Conservation (phyloP, 2,888 invertebrate genomes). For the Leptothorax acervorum region DNA sequence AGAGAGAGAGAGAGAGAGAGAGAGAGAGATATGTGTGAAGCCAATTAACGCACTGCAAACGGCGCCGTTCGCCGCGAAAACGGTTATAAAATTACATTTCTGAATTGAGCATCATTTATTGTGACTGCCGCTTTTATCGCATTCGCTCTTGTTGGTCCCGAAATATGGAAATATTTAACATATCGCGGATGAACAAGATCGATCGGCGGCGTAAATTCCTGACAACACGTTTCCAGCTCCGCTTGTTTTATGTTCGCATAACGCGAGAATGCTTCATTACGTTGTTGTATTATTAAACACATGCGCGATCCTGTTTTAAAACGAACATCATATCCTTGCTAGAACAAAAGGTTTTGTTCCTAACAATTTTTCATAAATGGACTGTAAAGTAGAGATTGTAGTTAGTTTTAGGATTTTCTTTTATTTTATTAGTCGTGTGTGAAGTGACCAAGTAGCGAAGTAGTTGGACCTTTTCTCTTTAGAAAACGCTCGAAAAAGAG, state of each 20-base stretch:
- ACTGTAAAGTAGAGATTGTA: conserved; percentile 34
- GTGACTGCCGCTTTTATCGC: neutral
- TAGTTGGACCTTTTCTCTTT: neutral
- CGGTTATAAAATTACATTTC: neutral
- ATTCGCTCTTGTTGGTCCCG: neutral
- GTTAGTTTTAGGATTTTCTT: conserved; percentile 28
- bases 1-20: conserved; percentile 16
- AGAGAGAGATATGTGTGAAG: conserved; percentile 44
- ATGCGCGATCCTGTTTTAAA: conserved; percentile 1
- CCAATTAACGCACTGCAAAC: conserved; percentile 31
- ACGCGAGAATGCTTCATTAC: neutral
- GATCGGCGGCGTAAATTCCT: neutral
- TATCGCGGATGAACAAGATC: neutral
- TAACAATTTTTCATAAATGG: conserved; percentile 29
- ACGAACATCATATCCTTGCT: neutral
- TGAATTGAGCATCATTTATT: neutral
- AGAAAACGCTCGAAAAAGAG: neutral
- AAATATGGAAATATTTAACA: neutral
- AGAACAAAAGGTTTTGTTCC: conserved; percentile 5
- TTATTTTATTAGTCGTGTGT: conserved; percentile 10
- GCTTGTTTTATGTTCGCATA: conserved; percentile 3
- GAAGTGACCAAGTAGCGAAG: neutral
- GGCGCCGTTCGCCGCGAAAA: neutral
- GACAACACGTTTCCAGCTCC: conserved; percentile 1
- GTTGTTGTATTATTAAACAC: neutral